Evolutionary conservation across 2,888 invertebrate species (phyloP).

Genomic region (Nephrotoma guestfalica): DNA sequence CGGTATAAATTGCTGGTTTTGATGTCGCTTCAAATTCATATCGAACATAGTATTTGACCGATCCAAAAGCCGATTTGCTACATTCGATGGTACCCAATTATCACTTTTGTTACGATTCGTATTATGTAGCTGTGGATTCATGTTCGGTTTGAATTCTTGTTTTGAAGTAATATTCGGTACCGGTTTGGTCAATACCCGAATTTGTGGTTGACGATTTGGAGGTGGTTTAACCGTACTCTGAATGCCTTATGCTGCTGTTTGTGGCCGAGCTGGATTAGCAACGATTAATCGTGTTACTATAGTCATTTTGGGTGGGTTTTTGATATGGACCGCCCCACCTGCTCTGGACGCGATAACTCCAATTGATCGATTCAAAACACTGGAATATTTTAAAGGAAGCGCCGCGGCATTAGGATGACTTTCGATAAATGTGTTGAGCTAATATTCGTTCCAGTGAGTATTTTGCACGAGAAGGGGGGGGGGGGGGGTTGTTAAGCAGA

Average conservation of each 20-base stretch:
- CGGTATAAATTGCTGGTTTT: background rate
- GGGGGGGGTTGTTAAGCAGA: too few species aligned
- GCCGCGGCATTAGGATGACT: too few species aligned
- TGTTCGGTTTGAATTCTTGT: background rate
- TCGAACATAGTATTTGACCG: conserved; percentile 32
- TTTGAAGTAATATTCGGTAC: background rate
- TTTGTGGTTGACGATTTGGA: background rate
- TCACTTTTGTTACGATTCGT: conserved; percentile 12
- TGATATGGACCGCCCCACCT: conserved; percentile 8
- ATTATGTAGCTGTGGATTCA: background rate
- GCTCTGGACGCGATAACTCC: background rate
- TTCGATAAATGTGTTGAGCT: too few species aligned
- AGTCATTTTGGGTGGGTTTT: conserved; percentile 6
- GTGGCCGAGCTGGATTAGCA: background rate
- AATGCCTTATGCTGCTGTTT: background rate
- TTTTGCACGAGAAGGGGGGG: too few species aligned
- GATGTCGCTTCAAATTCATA: conserved; percentile 17
- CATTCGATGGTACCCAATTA: conserved; percentile 22
- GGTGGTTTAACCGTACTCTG: too few species aligned
- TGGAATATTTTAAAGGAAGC: conserved; percentile 28
- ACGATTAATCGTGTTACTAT: background rate
- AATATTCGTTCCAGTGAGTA: too few species aligned
- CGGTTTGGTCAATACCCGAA: background rate
- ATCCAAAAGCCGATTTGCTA: conserved; percentile 24
- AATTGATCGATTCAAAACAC: conserved; percentile 26